Evolutionary conservation across 2,888 invertebrate species (phyloP).

Genomic region (Cinara cedri): DNA sequence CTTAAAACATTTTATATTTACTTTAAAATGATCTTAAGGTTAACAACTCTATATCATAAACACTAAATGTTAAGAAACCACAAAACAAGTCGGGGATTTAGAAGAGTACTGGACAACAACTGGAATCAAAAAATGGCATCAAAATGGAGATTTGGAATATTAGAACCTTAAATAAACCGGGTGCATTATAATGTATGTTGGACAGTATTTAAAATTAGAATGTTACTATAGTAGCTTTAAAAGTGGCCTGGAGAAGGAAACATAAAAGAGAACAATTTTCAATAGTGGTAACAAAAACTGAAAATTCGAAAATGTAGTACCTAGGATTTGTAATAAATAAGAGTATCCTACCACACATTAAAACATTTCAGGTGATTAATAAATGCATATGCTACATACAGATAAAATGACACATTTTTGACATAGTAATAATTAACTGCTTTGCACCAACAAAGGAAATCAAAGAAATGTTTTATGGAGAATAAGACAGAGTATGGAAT

Average conservation of each 20-base stretch:
- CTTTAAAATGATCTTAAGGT: no score
- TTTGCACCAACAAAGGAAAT: neutral
- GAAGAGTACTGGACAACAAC: neutral
- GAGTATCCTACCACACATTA: neutral
- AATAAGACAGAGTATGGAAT: neutral
- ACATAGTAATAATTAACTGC: no score
- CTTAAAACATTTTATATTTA: no score
- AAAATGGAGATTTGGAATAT: neutral
- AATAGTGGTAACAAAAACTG: no score
- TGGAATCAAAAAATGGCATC: neutral
- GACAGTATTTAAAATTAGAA: neutral
- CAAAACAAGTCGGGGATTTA: neutral
- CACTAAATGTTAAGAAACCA: neutral
- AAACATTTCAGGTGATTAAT: neutral
- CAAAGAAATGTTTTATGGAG: neutral
- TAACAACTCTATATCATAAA: no score
- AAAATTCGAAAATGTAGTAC: neutral
- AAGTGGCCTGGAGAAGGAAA: neutral
- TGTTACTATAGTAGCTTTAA: neutral
- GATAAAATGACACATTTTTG: neutral
- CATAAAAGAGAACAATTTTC: neutral
- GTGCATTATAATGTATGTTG: neutral
- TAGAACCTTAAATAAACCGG: neutral
- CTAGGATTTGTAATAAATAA: neutral
- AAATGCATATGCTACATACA: neutral